Conservation (phyloP, 2,113 vertebrate species). For the Chroicocephalus ridibundus region DNA sequence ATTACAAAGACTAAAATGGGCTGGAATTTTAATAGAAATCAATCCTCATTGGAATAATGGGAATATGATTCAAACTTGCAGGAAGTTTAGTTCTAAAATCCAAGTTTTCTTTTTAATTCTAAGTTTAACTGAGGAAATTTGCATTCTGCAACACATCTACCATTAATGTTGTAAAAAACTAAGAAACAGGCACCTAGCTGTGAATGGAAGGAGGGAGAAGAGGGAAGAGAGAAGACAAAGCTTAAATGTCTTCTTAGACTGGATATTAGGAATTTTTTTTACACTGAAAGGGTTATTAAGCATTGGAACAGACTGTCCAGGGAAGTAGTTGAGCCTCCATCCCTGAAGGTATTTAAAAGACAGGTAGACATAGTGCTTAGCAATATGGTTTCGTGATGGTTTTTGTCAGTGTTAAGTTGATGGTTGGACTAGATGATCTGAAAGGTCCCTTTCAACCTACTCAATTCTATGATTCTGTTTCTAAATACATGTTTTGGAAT, state of each 20-base stretch:
- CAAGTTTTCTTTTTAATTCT: conserved; percentile 44
- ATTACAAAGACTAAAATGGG: conserved; percentile 78
- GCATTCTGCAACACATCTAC: not conserved
- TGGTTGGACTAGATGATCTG: no score
- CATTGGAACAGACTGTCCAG: no score
- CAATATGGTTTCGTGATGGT: no score
- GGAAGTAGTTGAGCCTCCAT: no score
- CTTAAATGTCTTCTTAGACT: not conserved
- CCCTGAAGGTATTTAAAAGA: no score
- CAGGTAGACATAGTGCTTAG: no score
- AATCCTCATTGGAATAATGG: conserved; percentile 78
- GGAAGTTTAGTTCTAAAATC: conserved; percentile 67
- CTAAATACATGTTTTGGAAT: not conserved
- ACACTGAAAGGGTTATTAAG: no score
- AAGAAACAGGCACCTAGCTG: not conserved
- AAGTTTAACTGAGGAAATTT: not conserved
- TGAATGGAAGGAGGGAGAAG: not conserved
- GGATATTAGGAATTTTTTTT: no score
- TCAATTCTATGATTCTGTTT: no score
- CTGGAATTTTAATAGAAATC: conserved; percentile 80
- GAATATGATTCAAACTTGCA: conserved; percentile 69
- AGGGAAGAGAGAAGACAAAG: not conserved
- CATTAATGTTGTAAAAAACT: not conserved
- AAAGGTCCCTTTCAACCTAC: no score
- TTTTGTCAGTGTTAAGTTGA: no score